Conservation (phyloP, 1,140 invertebrate genomes). For the Trinorchestia longiramus region DNA sequence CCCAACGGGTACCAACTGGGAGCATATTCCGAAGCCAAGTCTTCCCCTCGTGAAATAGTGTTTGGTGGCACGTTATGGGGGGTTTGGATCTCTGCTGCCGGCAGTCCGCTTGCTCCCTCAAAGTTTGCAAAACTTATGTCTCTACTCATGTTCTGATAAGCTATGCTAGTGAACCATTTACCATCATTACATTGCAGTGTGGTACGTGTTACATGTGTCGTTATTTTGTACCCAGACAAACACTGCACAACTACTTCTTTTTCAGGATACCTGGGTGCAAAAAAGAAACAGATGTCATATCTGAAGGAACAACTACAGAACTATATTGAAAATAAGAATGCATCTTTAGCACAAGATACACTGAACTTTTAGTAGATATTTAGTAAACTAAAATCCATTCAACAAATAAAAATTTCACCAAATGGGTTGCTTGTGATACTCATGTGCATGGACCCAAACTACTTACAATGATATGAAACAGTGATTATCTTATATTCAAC, state of each 20-base stretch:
- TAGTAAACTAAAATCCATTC: too few relatives aligned
- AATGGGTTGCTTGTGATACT: too few relatives aligned
- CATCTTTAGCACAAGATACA: neutral
- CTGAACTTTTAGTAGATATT: too few relatives aligned
- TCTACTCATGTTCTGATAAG: neutral
- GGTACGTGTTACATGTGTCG: neutral
- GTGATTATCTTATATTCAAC: neutral
- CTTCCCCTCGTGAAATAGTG: neutral
- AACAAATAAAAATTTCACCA: too few relatives aligned
- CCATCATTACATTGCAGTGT: neutral
- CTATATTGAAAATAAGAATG: neutral
- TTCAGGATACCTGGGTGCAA: neutral
- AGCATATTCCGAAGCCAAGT: neutral
- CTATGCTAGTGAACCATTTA: conserved; percentile 18
- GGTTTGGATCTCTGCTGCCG: neutral
- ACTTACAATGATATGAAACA: neutral
- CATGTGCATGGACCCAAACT: too few relatives aligned
- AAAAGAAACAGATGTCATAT: neutral
- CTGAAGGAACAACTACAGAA: neutral
- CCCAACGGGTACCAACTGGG: conserved; percentile 12
- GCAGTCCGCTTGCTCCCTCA: neutral
- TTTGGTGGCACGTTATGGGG: neutral
- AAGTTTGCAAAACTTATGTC: neutral
- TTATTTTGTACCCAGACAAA: neutral
- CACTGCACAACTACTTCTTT: conserved; percentile 32